Evolutionary conservation across 2,797 vertebrate genomes (phyloP), one percentile per base, ranked within the genome.

Genomic region (Helicolenus hilgendorfi): DNA sequence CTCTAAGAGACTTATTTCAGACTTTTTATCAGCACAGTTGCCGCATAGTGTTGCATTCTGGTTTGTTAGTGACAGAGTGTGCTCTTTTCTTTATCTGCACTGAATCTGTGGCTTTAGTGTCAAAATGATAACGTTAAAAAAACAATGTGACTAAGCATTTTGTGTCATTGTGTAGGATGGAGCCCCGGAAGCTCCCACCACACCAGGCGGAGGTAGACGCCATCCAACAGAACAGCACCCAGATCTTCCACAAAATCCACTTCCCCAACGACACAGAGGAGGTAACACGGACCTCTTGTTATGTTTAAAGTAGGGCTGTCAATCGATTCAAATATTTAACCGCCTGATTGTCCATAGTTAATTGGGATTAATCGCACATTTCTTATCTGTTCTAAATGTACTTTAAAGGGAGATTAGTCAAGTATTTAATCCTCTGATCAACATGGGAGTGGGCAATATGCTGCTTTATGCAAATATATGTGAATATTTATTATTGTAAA

Each of bases 161-260:
- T 22, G 18, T 77, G 41, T 35, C 26, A 35, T 58, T 75, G 45
- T 88, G 56, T 27, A 99, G 99, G 96, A 96, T 76, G 3, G 98
- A 99, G n/a, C 96, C 98, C 90, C 98, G 99, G 92, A 99, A 98
- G 93, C 98, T 98, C 79, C 98, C 98, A 3, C 99, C 99, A 26
- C 99, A 99, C 86, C 97, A 97, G 58, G 97, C 98, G 70, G 99
- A 99, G 92, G 93, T 99, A 4, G 98, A 99, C 3, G 98, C 98
- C 73, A 98, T 98, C 80, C 98, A 99, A 75, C 97, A 98, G 88
- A 98, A 98, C 86, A 96, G 96, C 92, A 98, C 97, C 31, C 98
- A 98, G 91, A 97, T 99, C 89, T 97, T 96, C 77, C 99, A 99
- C 93, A 98, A 98, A 90, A 88, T 99, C 88, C 96, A 89, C 94